Evolutionary conservation across 2,888 invertebrate genomes (phyloP).

Genomic region (Caenorhabditis uteleia): DNA sequence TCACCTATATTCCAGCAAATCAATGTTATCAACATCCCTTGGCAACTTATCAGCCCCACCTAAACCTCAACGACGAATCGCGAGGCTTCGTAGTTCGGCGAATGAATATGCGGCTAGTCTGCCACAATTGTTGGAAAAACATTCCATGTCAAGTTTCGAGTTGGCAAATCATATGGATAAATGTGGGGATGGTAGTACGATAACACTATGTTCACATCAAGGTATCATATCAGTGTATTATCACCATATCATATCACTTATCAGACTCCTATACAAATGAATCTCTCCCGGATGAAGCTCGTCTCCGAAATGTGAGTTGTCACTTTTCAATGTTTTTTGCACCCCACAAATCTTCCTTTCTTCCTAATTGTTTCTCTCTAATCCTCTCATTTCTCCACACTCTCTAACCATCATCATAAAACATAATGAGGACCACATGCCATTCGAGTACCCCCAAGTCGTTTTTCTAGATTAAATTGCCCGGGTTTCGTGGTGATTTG

Average conservation of each 20-base stretch:
- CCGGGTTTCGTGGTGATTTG: constrained; percentile 35
- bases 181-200: constrained; percentile 21
- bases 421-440: too few relatives aligned
- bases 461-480: constrained; percentile 32
- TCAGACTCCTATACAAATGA: neutral
- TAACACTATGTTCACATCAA: constrained; percentile 16
- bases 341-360: constrained; percentile 2
- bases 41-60: constrained; percentile 39
- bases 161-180: constrained; percentile 8
- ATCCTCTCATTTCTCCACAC: too few relatives aligned
- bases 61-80: constrained; percentile 47
- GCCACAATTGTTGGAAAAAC: constrained; percentile 23
- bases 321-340: constrained; percentile 9
- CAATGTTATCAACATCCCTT: constrained; percentile 36
- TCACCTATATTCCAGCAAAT: constrained; percentile 15
- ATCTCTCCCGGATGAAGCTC: constrained; percentile 23
- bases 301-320: constrained; percentile 34
- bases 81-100: constrained; percentile 29
- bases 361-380: constrained; percentile 4
- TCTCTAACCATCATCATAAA: constrained; percentile 19
- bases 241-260: constrained; percentile 1
- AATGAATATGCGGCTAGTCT: constrained; percentile 32
- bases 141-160: constrained; percentile 5
- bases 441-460: neutral
- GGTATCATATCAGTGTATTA: neutral